These are phyloP conservation scores for Chymomyza fuscimana DNA, from an alignment of 2,888 invertebrate genomes.

Conservation along the genomic window DNA sequence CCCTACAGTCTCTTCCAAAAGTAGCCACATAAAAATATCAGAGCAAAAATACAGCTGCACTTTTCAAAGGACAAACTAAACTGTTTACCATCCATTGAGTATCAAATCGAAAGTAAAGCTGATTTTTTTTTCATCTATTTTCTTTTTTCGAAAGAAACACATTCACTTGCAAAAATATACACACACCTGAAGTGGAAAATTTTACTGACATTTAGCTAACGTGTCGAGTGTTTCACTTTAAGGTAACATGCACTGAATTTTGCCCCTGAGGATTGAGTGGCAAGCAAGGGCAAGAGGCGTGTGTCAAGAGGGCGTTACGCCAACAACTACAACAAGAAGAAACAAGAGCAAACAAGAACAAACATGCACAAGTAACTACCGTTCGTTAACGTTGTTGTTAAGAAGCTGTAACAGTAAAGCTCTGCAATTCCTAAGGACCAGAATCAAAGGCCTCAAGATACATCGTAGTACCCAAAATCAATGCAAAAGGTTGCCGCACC, in stretches of 20 bases:
- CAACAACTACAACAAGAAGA: slow-evolving; percentile 15
- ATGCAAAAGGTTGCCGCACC: slow-evolving; percentile 10
- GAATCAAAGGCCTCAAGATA: slow-evolving; percentile 52
- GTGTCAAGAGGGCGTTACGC: slow-evolving; percentile 48
- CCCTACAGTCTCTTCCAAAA: background rate
- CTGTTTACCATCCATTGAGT: background rate
- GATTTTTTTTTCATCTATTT: background rate
- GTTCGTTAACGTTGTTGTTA: slow-evolving; percentile 49
- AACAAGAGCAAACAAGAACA: background rate
- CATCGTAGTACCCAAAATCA: slow-evolving; percentile 40
- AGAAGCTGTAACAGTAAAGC: slow-evolving; percentile 53
- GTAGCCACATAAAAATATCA: background rate
- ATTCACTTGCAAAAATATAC: background rate
- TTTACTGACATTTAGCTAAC: background rate
- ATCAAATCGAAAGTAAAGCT: background rate
- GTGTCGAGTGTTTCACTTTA: slow-evolving; percentile 47
- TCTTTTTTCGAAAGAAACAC: background rate
- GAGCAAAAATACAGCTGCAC: background rate
- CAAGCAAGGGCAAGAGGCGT: slow-evolving; percentile 53
- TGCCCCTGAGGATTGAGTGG: slow-evolving; percentile 24
- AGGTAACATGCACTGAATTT: slow-evolving; percentile 25
- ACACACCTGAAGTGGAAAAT: background rate
- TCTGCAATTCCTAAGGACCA: slow-evolving; percentile 53
- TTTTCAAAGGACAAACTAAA: background rate
- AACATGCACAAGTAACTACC: background rate